Percentiles rank a stretch among this genome's conserved stretches.
Conservation (phyloP, 2,797 vertebrate species). For the Podarcis siculus region DNA sequence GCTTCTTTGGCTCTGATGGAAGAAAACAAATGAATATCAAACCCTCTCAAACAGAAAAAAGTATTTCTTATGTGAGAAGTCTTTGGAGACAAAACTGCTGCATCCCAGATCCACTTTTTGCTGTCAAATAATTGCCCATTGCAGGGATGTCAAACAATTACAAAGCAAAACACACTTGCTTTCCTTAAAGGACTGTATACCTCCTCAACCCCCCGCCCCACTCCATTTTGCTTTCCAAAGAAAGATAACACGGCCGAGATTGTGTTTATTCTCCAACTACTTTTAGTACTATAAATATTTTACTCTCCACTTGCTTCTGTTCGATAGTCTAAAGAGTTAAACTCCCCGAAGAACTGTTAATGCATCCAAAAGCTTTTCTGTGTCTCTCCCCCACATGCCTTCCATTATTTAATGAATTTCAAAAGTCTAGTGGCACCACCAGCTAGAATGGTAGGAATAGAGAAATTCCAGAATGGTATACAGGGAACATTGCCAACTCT, state of each 20-base stretch:
- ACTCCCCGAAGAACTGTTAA: neutral
- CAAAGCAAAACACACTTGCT: conserved; percentile 13
- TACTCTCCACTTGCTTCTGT: conserved; percentile 20
- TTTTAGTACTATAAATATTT: conserved; percentile 21
- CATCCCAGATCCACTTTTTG: neutral
- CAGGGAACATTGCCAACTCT: conserved; percentile 46
- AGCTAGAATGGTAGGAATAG: neutral
- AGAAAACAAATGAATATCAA: neutral
- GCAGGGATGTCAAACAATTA: conserved; percentile 21
- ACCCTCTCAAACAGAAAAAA: neutral
- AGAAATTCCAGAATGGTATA: conserved; percentile 36
- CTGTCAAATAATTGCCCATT: neutral
- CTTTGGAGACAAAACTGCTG: neutral
- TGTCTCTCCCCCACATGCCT: conserved; percentile 21
- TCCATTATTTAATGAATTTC: conserved; percentile 49
- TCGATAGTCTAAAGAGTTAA: conserved; percentile 24
- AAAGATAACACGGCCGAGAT: neutral
- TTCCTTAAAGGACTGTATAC: neutral
- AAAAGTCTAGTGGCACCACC: neutral
- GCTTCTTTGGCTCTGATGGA: neutral
- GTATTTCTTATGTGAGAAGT: neutral
- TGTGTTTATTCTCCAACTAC: neutral
- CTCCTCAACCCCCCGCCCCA: no score
- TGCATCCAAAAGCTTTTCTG: conserved; percentile 11
- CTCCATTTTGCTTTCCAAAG: conserved; percentile 2